phyloP scores from a whole-genome alignment of 2,113 vertebrate genomes.

The Tylochromis polylepis region DNA sequence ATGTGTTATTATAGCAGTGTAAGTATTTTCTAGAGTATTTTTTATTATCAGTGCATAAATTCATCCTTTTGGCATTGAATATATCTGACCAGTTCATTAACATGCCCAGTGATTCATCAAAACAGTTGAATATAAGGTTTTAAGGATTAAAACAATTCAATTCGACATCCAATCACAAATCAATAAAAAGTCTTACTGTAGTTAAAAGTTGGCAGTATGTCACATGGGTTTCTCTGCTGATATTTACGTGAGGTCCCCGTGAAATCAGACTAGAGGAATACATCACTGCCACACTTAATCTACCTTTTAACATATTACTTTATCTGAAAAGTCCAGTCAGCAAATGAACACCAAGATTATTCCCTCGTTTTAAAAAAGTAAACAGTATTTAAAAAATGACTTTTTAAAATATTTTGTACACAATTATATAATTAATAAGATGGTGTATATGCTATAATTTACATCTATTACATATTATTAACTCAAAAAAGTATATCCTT shows the following conservation, averaged over 20 bases:
- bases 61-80: neutral
- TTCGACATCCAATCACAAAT: neutral
- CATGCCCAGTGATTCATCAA: rapidly evolving
- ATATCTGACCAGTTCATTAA: rapidly evolving
- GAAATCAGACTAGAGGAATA: no score
- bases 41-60: neutral
- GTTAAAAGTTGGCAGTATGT: neutral
- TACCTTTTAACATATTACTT: neutral
- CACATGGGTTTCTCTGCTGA: neutral
- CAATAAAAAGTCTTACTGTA: neutral
- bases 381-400: neutral
- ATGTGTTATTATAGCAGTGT: rapidly evolving
- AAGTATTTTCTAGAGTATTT: neutral
- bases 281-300: neutral
- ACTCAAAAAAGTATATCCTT: neutral
- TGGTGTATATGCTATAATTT: rapidly evolving
- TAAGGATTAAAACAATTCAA: neutral
- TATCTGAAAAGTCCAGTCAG: rapidly evolving
- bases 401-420: neutral
- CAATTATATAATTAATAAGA: rapidly evolving
- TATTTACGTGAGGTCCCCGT: no score
- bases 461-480: neutral
- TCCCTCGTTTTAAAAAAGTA: rapidly evolving
- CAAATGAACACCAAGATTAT: neutral
- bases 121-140: neutral